Conservation (phyloP, 2,888 invertebrate genomes). For the Phalangium opilio region DNA sequence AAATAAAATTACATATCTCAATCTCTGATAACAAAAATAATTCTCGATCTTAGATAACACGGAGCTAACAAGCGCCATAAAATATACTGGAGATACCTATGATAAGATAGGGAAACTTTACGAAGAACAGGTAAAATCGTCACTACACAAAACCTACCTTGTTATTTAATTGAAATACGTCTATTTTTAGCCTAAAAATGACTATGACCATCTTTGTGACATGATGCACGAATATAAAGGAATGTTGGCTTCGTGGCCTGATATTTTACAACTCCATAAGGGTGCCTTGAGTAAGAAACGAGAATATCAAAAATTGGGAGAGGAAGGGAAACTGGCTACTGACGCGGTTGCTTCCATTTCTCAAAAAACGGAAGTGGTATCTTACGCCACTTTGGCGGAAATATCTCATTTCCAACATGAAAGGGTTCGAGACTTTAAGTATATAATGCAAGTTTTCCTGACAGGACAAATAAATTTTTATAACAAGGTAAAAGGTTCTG, state of each 20-base stretch:
- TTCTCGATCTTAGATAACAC: too few species aligned
- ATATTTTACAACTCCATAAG: conserved; percentile 74
- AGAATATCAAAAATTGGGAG: conserved; percentile 64
- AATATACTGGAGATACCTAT: conserved; percentile 73
- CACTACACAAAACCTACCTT: neutral
- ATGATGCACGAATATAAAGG: conserved; percentile 88
- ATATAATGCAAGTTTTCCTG: conserved; percentile 70
- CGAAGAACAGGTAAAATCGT: conserved; percentile 51
- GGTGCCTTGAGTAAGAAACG: conserved; percentile 61
- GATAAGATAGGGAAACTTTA: conserved; percentile 74
- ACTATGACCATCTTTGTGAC: conserved; percentile 47
- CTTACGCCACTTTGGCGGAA: conserved; percentile 85
- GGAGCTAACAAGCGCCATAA: conserved; percentile 55
- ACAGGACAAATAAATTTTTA: conserved; percentile 82
- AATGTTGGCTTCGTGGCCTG: conserved; percentile 74
- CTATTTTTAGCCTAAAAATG: conserved; percentile 40
- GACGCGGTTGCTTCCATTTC: conserved; percentile 63
- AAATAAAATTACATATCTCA: too few species aligned
- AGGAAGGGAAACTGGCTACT: conserved; percentile 68
- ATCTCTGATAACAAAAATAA: too few species aligned
- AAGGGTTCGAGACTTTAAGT: conserved; percentile 66
- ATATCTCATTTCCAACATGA: conserved; percentile 82
- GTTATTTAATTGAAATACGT: neutral
- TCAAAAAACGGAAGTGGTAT: conserved; percentile 73
- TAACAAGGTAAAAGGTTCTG: conserved; percentile 55